Evolutionary conservation across 2,113 vertebrate species (phyloP).

Genomic region (Apodemus speciosus): DNA sequence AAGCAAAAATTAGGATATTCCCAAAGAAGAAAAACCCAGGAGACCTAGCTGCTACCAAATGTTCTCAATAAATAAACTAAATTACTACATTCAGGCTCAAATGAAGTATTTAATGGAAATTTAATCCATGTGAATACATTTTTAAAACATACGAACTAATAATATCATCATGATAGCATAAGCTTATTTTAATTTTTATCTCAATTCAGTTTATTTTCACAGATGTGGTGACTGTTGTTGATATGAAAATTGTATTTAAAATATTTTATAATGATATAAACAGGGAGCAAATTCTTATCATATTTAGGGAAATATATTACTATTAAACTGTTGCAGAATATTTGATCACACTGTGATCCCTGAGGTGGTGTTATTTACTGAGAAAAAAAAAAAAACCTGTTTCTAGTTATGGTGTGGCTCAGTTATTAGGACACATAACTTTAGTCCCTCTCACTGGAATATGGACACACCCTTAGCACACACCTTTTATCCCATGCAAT

Average conservation of each 20-base stretch:
- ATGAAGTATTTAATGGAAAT: background rate
- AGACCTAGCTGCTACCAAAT: background rate
- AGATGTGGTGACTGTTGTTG: background rate
- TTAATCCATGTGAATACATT: background rate
- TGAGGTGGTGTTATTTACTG: no score
- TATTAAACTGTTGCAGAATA: background rate
- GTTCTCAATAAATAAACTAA: background rate
- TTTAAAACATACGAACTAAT: background rate
- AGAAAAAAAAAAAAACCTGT: no score
- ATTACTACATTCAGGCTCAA: background rate
- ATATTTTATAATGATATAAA: background rate
- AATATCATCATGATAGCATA: background rate
- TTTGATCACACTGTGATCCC: no score
- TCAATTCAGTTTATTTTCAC: background rate
- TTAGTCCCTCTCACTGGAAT: no score
- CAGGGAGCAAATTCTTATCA: background rate
- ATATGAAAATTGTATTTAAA: background rate
- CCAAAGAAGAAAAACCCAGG: background rate
- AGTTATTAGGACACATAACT: no score
- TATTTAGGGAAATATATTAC: background rate
- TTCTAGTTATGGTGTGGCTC: no score
- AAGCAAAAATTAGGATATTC: conserved; percentile 5
- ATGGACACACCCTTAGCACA: no score
- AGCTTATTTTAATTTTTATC: background rate
- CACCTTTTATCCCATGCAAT: no score